Evolutionary conservation across 1,140 invertebrate species (phyloP), one percentile per base, ranked within the genome.

Genomic region (Trialeurodes vaporariorum): DNA sequence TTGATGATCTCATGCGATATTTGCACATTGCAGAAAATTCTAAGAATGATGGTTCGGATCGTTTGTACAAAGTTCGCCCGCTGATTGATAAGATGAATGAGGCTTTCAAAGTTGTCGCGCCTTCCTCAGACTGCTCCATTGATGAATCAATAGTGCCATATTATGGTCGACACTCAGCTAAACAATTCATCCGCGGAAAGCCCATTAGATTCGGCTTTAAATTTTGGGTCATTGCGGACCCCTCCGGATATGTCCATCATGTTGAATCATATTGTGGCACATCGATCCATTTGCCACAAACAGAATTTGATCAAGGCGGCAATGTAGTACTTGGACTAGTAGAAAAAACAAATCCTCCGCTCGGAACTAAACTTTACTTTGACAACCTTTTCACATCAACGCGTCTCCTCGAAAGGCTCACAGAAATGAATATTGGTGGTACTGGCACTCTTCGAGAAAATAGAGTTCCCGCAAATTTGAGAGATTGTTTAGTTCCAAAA

Each of bases 141-240:
- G 79, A 82, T 77, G 81, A 81, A 74, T 71, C 75, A 69, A 81
- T 81, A 79, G 75, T 82, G 27, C 77, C 77, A 64, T 81, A 81
- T 72, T 81, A 77, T 77, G 81, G 79, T 64, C 72, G 74, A 71
- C 78, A 83, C 73, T n/a, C 26, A 5, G 26, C 26, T 24, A 81
- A 81, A 74, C 78, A 79, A 72, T 79, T 77, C 69, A 80, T 81
- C 64, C 73, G 75, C 72, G 78, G 77, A 61, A 81, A 81, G 72
- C 77, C 79, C 63, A 77, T 81, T 69, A 73, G 76, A 68, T 81
- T 77, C 74, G 78, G 79, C 64, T 81, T 75, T 71, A 82, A 81
- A 75, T 64, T 74, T 69, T 79, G 78, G 79, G 68, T 60, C 27
- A 11, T 27, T 2, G 64, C 62, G 17, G 26, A 67, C 13, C n/a